phyloP scores from a whole-genome alignment of 2,888 invertebrate genomes.

The Vanessa cardui region DNA sequence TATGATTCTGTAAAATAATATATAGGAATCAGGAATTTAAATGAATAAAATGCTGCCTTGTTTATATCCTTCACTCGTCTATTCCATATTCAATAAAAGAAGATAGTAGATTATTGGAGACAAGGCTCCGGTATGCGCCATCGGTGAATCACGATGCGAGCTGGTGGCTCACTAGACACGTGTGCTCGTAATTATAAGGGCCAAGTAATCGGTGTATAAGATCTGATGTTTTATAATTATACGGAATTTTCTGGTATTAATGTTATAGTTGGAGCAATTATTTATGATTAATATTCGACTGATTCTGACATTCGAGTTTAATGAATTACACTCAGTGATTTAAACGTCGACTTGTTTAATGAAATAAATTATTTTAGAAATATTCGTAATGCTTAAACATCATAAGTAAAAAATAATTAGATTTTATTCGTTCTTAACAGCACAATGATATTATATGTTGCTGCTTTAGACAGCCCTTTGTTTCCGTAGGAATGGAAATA shows the following conservation, averaged over 20 bases:
- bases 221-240: constrained; percentile 37
- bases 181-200: constrained; percentile 44
- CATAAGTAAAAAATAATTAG: too few relatives aligned
- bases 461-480: too few relatives aligned
- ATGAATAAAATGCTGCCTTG: not conserved
- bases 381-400: too few relatives aligned
- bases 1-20: too few relatives aligned
- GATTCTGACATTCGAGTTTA: not conserved
- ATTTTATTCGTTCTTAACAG: too few relatives aligned
- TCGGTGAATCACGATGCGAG: constrained; percentile 56
- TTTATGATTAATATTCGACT: constrained; percentile 20
- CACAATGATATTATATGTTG: too few relatives aligned
- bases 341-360: not conserved
- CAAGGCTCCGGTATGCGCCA: not conserved
- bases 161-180: constrained; percentile 53
- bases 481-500: not conserved
- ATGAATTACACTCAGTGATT: too few relatives aligned
- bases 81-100: constrained; percentile 2
- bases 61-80: not conserved
- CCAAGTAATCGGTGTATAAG: constrained; percentile 37
- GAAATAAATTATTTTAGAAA: not conserved
- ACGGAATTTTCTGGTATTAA: constrained; percentile 51
- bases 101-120: constrained; percentile 44
- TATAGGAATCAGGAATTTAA: too few relatives aligned
- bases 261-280: constrained; percentile 9